phyloP scores from a whole-genome alignment of 2,888 invertebrate genomes.

The Sipunculus nudus region DNA sequence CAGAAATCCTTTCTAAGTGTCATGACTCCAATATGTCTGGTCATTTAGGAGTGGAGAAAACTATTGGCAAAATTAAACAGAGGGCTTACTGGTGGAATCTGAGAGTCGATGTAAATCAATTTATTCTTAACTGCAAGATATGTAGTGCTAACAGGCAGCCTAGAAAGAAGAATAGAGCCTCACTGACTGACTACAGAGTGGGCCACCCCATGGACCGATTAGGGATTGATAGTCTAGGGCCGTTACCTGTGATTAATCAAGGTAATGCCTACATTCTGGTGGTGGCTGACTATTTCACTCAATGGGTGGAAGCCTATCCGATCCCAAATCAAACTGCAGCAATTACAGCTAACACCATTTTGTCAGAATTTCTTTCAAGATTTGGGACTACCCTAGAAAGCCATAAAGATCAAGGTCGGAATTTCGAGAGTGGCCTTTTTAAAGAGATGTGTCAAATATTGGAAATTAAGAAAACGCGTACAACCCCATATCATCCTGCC shows the following conservation, averaged over 20 bases:
- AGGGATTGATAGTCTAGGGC: neutral
- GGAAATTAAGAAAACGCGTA: neutral
- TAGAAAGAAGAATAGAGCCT: too few relatives aligned
- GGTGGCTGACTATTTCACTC: neutral
- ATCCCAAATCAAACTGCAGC: neutral
- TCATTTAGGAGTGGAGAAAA: too few relatives aligned
- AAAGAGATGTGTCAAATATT: neutral
- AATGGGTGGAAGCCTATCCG: neutral
- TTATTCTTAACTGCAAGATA: too few relatives aligned
- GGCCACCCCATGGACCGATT: neutral
- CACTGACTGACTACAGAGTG: neutral
- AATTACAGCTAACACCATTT: neutral
- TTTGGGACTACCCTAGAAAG: neutral
- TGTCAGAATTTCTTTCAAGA: neutral
- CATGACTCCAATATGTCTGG: too few relatives aligned
- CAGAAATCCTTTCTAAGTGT: too few relatives aligned
- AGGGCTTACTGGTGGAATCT: too few relatives aligned
- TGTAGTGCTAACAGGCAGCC: too few relatives aligned
- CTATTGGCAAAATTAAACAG: too few relatives aligned
- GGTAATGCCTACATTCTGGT: conserved; percentile 1
- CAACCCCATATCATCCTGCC: neutral
- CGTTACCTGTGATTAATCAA: neutral
- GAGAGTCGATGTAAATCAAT: too few relatives aligned
- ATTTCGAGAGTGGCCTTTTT: neutral
- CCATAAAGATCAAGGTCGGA: neutral